Conservation (phyloP, 2,113 vertebrate genomes). For the Peromyscus maniculatus region DNA sequence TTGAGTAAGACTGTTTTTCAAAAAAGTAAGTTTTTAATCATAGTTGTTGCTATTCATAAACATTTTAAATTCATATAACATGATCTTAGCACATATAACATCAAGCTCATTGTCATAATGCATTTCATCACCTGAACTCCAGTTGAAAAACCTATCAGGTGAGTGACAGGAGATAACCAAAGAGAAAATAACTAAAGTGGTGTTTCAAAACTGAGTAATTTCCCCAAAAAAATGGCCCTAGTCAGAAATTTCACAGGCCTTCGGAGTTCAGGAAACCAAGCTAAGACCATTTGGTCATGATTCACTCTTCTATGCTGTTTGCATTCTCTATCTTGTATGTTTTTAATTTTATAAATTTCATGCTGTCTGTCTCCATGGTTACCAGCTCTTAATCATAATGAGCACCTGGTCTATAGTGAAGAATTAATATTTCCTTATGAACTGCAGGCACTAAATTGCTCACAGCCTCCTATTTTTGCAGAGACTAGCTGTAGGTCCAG, state of each 20-base stretch:
- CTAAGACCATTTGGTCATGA: slow-evolving; percentile 55
- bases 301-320: slow-evolving; percentile 66
- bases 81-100: not conserved
- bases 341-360: slow-evolving; percentile 75
- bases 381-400: slow-evolving; percentile 69
- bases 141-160: slow-evolving; percentile 32
- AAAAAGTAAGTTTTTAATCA: slow-evolving; percentile 37
- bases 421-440: slow-evolving; percentile 66
- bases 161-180: not conserved
- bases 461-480: slow-evolving; percentile 6
- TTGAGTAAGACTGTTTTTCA: slow-evolving; percentile 51
- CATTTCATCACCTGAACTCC: not conserved
- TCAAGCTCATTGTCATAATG: not conserved
- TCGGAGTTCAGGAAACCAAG: slow-evolving; percentile 31
- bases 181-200: not conserved
- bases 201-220: slow-evolving; percentile 22
- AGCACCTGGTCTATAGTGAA: slow-evolving; percentile 59
- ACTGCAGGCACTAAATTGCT: not conserved
- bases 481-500: slow-evolving; percentile 13
- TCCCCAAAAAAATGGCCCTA: slow-evolving; percentile 45
- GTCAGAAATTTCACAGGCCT: slow-evolving; percentile 5
- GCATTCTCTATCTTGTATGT: slow-evolving; percentile 58
- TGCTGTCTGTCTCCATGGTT: slow-evolving; percentile 62
- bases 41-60: slow-evolving; percentile 12
- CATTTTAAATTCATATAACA: slow-evolving; percentile 50